Conservation (phyloP, 35 echinoderm and acorn worm species). For the Chiridota heheva region DNA sequence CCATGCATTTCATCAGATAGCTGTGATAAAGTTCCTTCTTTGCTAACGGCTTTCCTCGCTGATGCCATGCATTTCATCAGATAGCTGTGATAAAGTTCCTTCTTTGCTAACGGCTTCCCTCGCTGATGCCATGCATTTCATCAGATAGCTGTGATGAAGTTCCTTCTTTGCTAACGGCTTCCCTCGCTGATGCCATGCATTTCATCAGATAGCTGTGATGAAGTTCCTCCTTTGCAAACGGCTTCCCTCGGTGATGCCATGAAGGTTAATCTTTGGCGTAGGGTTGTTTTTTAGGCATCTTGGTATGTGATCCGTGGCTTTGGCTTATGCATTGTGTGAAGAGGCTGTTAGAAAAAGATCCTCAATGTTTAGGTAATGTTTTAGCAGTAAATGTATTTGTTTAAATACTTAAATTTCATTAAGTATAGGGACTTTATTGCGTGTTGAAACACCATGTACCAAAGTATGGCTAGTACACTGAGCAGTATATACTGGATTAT, state of each 20-base stretch:
- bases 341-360: conserved; percentile 17
- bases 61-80: too few relatives aligned
- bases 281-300: not conserved
- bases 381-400: not conserved
- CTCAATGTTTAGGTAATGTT: not conserved
- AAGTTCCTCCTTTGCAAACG: not conserved
- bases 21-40: too few relatives aligned
- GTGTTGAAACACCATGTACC: not conserved
- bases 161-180: too few relatives aligned
- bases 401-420: not conserved
- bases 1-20: too few relatives aligned
- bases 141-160: too few relatives aligned
- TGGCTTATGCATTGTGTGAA: conserved; percentile 2
- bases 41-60: too few relatives aligned
- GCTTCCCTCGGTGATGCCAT: not conserved
- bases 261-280: not conserved
- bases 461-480: not conserved
- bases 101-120: too few relatives aligned
- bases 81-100: too few relatives aligned
- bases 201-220: not conserved
- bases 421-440: not conserved
- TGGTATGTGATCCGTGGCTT: conserved; percentile 1
- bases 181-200: too few relatives aligned
- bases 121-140: too few relatives aligned
- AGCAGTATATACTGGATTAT: not conserved